Evolutionary conservation across 1,140 invertebrate genomes (phyloP).

Genomic region (Zaprionus ghesquierei): DNA sequence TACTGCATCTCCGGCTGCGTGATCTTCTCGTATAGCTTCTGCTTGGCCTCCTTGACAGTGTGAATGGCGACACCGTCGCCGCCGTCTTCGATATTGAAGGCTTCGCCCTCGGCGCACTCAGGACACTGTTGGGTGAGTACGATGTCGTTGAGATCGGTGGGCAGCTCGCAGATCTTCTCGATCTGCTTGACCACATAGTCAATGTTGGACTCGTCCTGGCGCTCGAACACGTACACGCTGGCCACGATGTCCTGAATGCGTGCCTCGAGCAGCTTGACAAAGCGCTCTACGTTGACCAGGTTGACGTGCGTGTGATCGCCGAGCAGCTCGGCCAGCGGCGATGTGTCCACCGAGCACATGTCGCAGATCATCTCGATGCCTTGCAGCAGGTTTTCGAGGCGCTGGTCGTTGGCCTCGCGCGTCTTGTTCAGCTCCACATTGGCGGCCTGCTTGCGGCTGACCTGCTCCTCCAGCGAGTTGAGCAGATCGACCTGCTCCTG

Average conservation of each 20-base stretch:
- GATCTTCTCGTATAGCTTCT: constrained; percentile 73
- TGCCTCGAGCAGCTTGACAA: constrained; percentile 55
- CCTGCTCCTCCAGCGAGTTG: constrained; percentile 42
- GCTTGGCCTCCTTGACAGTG: constrained; percentile 57
- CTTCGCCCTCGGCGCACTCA: constrained; percentile 75
- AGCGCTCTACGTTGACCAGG: constrained; percentile 58
- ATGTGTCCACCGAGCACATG: constrained; percentile 56
- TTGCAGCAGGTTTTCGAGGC: constrained; percentile 62
- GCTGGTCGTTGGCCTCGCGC: constrained; percentile 46
- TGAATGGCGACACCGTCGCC: constrained; percentile 64
- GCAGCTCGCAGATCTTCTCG: constrained; percentile 63
- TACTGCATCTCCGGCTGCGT: constrained; percentile 77
- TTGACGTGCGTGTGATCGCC: constrained; percentile 66
- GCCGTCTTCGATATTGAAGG: constrained; percentile 72
- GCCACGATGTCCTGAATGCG: constrained; percentile 62
- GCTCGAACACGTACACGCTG: constrained; percentile 62
- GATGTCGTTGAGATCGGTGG: constrained; percentile 69
- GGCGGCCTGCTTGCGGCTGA: constrained; percentile 44
- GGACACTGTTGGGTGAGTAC: constrained; percentile 75
- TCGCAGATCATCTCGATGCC: constrained; percentile 66
- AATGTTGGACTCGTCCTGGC: constrained; percentile 43
- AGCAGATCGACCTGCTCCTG: constrained; percentile 60
- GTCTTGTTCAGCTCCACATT: constrained; percentile 53
- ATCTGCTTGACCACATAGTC: constrained; percentile 69
- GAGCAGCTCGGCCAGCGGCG: constrained; percentile 40